Evolutionary conservation across 2,888 invertebrate genomes (phyloP).

Genomic region (Melanostoma mellinum): DNA sequence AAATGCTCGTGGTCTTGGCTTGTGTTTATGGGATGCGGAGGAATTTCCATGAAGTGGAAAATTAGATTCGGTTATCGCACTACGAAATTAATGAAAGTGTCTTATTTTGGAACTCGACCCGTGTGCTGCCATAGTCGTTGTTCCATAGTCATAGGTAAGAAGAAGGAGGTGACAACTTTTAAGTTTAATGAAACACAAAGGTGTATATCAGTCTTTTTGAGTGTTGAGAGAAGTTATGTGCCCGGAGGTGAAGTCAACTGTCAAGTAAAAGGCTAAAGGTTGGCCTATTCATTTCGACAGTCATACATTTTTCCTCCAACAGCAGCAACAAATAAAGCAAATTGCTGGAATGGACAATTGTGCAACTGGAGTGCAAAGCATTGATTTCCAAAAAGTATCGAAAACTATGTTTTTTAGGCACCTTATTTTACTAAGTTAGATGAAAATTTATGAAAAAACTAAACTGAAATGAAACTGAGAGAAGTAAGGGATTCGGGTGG

Average conservation of each 20-base stretch:
- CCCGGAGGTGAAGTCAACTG: conserved; percentile 6
- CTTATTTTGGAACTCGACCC: neutral
- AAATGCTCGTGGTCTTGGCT: conserved; percentile 23
- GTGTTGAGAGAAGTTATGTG: conserved; percentile 18
- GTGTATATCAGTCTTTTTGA: conserved; percentile 22
- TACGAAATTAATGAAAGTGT: conserved; percentile 71
- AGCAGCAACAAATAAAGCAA: too few species aligned
- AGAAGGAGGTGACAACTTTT: conserved; percentile 51
- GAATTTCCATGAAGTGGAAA: conserved; percentile 70
- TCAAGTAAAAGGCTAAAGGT: too few species aligned
- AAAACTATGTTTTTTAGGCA: too few species aligned
- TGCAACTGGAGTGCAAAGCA: too few species aligned
- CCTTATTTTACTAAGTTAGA: too few species aligned
- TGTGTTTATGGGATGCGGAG: conserved; percentile 63
- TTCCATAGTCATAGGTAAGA: neutral
- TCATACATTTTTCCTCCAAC: too few species aligned
- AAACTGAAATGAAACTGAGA: too few species aligned
- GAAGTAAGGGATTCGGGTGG: too few species aligned
- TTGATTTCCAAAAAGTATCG: too few species aligned
- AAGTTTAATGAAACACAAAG: conserved; percentile 54
- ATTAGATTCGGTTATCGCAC: conserved; percentile 68
- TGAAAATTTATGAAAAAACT: too few species aligned
- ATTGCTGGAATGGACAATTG: too few species aligned
- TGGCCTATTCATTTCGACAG: too few species aligned
- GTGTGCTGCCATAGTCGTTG: neutral